These are phyloP conservation scores for Parazoanthus darwini DNA, from an alignment of 92 coral and sea anemone species.

Conservation along the genomic window DNA sequence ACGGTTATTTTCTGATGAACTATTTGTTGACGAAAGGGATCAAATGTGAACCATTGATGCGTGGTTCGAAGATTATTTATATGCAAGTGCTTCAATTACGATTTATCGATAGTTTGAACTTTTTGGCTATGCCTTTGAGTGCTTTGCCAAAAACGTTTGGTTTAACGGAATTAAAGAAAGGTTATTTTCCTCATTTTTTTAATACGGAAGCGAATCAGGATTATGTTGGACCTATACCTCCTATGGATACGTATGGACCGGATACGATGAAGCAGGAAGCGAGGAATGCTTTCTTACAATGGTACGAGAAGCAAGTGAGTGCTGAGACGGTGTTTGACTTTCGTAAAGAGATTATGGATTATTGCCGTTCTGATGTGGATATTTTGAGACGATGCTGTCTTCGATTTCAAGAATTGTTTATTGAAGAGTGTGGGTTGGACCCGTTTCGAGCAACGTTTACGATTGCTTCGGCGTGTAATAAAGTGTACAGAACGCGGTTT, in stretches of 20 bases:
- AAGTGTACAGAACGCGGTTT: neutral
- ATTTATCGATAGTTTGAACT: constrained; percentile 39
- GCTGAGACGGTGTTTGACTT: too few species aligned
- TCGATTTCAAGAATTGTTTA: too few species aligned
- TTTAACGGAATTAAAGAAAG: neutral
- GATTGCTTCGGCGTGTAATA: constrained; percentile 7
- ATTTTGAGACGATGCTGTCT: neutral
- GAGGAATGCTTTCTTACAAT: too few species aligned
- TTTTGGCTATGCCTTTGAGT: constrained; percentile 33
- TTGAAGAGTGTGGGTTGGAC: too few species aligned
- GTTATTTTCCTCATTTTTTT: too few species aligned
- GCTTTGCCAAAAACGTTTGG: constrained; percentile 46
- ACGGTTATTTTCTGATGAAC: constrained; percentile 25
- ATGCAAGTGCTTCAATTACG: neutral
- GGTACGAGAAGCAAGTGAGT: too few species aligned
- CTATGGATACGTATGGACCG: neutral
- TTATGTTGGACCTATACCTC: constrained; percentile 45
- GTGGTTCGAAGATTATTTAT: constrained; percentile 24
- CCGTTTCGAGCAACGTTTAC: neutral
- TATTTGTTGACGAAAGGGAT: constrained; percentile 26
- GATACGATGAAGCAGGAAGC: too few species aligned
- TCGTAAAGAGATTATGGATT: neutral
- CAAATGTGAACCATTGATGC: neutral
- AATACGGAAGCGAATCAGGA: constrained; percentile 9
- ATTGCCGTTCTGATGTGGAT: constrained; percentile 3